Base-by-base conservation (phyloP, 1,140 invertebrate species). In the Diplogasteroides magnus region DNA sequence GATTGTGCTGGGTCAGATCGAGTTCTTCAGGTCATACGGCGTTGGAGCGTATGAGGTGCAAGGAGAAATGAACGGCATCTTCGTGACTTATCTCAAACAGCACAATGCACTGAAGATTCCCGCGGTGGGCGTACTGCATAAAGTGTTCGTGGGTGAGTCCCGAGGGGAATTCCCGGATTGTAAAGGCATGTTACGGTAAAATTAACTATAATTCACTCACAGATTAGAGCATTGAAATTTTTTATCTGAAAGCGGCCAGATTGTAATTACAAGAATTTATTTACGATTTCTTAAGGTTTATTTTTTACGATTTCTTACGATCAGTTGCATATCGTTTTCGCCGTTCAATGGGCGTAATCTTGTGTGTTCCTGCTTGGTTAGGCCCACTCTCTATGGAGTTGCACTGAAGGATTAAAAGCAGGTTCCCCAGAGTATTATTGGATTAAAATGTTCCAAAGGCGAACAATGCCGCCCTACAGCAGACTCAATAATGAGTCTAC, bases 21-120 rank as follows among this genome's bases (percentile, higher is more conserved):
- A 75, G 3, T n/a, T 55, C 32, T 77, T 37, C 26, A 79, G 80
- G 61, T 81, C 79, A 64, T 76, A 77, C 14, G 80, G 80, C 23
- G 80, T 82, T 37, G 82, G 81, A 23, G 81, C 80, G 1, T 82
- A 82, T 58, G 80, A 82, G 69, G 79, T 82, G 19, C 66, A 69
- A 26, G 80, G 80, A 13, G 82, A 82, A 72, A 67, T 71, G 31
- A 82, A 82, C 67, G 80, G 80, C n/a, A 76, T 82, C 11, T 82
- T 82, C 63, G 83, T 82, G 80, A 82, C 79, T 55, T 83, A 83
- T 68, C 59, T 82, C 13, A 82, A 83, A 48, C 74, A 80, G 26
- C 76, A 83, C 19, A 76, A 83, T 26, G 31, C 57, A n/a, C 37
- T 71, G 57, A 48, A 75, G 26, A 37, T 72, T 19, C 74, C 81